phyloP scores from a whole-genome alignment of 2,113 vertebrate species.

The Oncorhynchus keta region DNA sequence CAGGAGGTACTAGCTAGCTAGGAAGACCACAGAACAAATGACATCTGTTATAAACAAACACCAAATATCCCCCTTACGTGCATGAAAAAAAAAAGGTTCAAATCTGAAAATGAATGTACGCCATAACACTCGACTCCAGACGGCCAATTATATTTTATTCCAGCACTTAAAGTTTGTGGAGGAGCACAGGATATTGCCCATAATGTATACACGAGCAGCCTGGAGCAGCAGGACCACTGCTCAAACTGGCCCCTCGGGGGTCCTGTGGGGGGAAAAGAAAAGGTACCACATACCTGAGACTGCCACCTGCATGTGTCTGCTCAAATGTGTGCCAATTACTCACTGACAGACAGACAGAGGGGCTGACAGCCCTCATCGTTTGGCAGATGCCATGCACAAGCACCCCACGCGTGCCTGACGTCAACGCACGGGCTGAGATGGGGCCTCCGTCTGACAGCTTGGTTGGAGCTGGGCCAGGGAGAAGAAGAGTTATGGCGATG shows the following conservation, averaged over 20 bases:
- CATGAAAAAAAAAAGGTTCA: constrained; percentile 56
- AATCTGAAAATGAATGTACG: constrained; percentile 59
- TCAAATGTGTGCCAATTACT: constrained; percentile 75
- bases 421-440: constrained; percentile 47
- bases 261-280: constrained; percentile 54
- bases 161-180: constrained; percentile 75
- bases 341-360: constrained; percentile 63
- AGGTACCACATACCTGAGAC: constrained; percentile 62
- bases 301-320: constrained; percentile 73
- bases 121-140: constrained; percentile 71
- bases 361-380: constrained; percentile 69
- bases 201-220: constrained; percentile 75
- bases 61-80: constrained; percentile 47
- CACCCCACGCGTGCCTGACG: constrained; percentile 49
- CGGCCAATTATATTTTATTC: constrained; percentile 80
- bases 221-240: constrained; percentile 58
- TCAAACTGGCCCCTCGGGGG: constrained; percentile 73
- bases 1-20: constrained; percentile 59
- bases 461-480: constrained; percentile 62
- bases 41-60: constrained; percentile 80
- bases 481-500: constrained; percentile 48
- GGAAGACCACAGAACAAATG: constrained; percentile 70
- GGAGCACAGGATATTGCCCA: constrained; percentile 73
- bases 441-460: constrained; percentile 64
- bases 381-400: constrained; percentile 76